phyloP scores from a whole-genome alignment of 2,113 vertebrate genomes.

The Tetrao urogallus region DNA sequence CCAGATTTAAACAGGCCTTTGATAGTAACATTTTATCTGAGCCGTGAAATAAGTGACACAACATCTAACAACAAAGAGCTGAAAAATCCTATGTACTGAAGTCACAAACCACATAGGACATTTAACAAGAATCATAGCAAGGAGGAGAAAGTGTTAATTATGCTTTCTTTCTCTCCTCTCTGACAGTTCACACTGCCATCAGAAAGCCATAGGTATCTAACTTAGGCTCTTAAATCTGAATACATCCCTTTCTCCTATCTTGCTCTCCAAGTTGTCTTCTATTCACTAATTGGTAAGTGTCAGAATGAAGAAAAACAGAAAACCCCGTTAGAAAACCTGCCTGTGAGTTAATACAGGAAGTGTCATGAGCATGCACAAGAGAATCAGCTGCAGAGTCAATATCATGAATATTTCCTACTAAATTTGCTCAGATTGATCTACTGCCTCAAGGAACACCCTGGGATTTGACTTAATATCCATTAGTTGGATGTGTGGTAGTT shows the following conservation, averaged over 20 bases:
- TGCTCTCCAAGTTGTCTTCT: background rate
- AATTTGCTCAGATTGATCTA: background rate
- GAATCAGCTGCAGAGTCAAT: conserved; percentile 16
- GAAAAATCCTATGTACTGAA: background rate
- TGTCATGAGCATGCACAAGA: background rate
- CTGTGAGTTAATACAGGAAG: background rate
- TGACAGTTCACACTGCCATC: background rate
- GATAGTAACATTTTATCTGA: background rate
- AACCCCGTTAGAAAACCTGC: background rate
- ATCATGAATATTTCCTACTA: background rate
- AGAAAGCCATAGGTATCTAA: conserved; percentile 1
- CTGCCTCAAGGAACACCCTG: background rate
- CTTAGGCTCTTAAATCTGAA: background rate
- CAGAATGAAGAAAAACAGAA: conserved; percentile 21
- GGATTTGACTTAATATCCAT: background rate
- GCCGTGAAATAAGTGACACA: background rate
- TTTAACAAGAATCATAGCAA: background rate
- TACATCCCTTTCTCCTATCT: background rate
- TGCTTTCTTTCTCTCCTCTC: background rate
- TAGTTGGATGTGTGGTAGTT: background rate
- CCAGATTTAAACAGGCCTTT: background rate
- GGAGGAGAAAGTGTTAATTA: background rate
- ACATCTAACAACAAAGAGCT: background rate
- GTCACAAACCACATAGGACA: background rate
- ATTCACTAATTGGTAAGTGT: conserved; percentile 3